These are phyloP conservation scores for Leuciscus idus DNA, from an alignment of 2,113 vertebrate species.

Conservation along the genomic window DNA sequence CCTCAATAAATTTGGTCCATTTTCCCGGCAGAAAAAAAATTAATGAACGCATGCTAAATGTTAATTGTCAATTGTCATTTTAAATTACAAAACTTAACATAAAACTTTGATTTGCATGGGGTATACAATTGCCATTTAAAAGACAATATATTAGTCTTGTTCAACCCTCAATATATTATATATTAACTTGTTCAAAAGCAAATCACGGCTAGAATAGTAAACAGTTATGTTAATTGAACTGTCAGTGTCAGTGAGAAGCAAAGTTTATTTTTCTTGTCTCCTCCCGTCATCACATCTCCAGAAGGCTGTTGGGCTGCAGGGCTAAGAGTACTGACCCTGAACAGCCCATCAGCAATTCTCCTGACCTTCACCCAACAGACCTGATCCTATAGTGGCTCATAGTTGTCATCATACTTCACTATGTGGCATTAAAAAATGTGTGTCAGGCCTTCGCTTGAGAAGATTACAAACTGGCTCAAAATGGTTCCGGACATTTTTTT, in stretches of 20 bases:
- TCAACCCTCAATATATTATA: no score
- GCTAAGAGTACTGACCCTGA: slow-evolving; percentile 55
- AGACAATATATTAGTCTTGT: neutral
- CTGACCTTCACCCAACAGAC: slow-evolving; percentile 64
- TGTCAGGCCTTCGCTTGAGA: slow-evolving; percentile 71
- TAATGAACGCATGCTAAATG: neutral
- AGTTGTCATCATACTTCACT: slow-evolving; percentile 58
- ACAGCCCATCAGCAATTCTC: slow-evolving; percentile 49
- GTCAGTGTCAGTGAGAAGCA: slow-evolving; percentile 7
- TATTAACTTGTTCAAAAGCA: neutral
- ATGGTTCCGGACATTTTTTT: slow-evolving; percentile 61
- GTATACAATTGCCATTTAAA: neutral
- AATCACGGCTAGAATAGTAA: neutral
- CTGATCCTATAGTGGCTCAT: slow-evolving; percentile 59
- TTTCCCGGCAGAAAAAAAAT: neutral
- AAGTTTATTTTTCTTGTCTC: slow-evolving; percentile 27
- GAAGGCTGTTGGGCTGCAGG: neutral
- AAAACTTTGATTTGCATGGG: neutral
- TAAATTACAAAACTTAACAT: neutral
- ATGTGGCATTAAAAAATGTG: slow-evolving; percentile 59
- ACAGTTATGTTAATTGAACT: neutral
- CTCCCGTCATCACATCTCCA: slow-evolving; percentile 33
- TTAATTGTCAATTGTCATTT: neutral
- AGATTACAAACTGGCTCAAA: slow-evolving; percentile 67
- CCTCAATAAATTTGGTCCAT: neutral